A percentile compares a stretch with the other conserved stretches of the same genome.
Conservation (phyloP, 2,888 invertebrate genomes). For the Branchipolynoe longqiensis region DNA sequence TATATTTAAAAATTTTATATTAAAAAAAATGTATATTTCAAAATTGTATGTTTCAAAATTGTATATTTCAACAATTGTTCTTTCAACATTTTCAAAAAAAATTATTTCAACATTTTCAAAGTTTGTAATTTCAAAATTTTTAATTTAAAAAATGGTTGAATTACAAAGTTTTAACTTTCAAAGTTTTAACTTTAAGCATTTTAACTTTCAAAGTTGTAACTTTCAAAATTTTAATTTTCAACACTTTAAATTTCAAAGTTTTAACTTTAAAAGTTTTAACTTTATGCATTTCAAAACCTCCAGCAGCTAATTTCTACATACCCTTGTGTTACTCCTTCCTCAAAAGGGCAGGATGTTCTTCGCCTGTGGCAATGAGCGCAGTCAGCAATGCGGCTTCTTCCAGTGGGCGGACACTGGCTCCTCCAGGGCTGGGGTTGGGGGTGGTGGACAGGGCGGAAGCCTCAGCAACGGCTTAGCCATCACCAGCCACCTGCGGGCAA, state of each 20-base stretch:
- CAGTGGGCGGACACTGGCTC: slow-evolving; percentile 73
- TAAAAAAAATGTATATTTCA: neutral
- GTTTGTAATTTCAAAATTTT: no score
- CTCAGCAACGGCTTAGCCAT: slow-evolving; percentile 70
- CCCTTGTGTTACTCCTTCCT: no score
- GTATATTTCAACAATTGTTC: neutral
- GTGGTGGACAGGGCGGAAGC: neutral
- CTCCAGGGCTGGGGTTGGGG: neutral
- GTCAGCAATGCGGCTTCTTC: slow-evolving; percentile 77
- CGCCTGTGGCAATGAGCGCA: slow-evolving; percentile 70
- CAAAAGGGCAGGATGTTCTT: slow-evolving; percentile 76
- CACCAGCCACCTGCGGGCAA: slow-evolving; percentile 70
- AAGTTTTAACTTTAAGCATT: no score
- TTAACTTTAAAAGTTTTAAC: no score
- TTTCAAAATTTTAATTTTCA: neutral
- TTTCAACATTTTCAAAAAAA: neutral
- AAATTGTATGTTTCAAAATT: neutral
- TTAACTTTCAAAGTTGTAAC: neutral
- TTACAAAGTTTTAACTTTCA: no score
- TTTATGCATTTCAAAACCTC: no score
- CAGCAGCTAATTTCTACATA: no score
- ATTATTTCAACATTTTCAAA: neutral
- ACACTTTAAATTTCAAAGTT: neutral
- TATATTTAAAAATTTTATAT: neutral
- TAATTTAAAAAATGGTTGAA: no score